A percentile compares a stretch with the other conserved stretches of the same genome.
These are phyloP conservation scores for Leguminivora glycinivorella DNA, from an alignment of 1,140 invertebrate genomes.

Conservation along the genomic window DNA sequence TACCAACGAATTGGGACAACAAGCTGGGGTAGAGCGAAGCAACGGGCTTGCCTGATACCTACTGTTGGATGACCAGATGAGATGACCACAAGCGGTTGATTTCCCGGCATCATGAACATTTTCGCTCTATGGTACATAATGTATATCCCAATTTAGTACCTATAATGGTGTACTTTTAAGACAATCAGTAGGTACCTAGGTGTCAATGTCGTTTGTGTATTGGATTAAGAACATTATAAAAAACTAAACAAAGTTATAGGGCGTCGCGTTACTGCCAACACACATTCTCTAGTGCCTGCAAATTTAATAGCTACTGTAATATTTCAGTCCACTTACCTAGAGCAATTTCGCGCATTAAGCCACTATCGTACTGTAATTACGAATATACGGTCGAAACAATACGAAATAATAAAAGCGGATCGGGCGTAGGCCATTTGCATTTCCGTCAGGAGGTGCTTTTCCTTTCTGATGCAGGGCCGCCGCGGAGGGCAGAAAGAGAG, in stretches of 20 bases:
- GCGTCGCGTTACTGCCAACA: not conserved
- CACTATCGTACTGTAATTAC: slow-evolving; percentile 60
- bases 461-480: slow-evolving; percentile 38
- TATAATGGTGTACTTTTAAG: too few species aligned
- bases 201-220: not conserved
- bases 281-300: not conserved
- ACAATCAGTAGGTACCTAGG: too few species aligned
- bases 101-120: too few species aligned
- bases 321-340: slow-evolving; percentile 56
- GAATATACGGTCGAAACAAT: slow-evolving; percentile 51
- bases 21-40: too few species aligned
- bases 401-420: slow-evolving; percentile 64
- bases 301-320: slow-evolving; percentile 51
- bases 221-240: not conserved
- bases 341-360: slow-evolving; percentile 62
- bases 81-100: too few species aligned
- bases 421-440: slow-evolving; percentile 58
- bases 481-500: slow-evolving; percentile 44
- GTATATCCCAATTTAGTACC: too few species aligned
- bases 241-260: not conserved
- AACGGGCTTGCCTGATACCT: too few species aligned
- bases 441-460: slow-evolving; percentile 47
- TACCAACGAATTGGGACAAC: too few species aligned
- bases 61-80: too few species aligned
- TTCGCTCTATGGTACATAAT: too few species aligned